These are phyloP conservation scores for Siderastrea radians DNA, from an alignment of 92 coral and sea anemone species.

Conservation along the genomic window DNA sequence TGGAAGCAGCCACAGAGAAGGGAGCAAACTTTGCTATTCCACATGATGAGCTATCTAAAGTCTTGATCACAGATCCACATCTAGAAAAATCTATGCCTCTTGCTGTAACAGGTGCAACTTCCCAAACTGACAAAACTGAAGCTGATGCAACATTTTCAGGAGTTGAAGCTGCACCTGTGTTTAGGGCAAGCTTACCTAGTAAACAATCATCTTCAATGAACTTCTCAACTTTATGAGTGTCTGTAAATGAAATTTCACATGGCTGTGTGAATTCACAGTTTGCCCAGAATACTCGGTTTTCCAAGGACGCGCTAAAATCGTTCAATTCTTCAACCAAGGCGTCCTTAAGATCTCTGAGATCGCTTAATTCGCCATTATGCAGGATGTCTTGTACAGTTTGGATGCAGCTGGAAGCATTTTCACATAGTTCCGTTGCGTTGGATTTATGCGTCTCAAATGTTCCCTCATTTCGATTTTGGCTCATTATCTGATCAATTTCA, in stretches of 20 bases:
- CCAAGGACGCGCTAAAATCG: slow-evolving; percentile 27
- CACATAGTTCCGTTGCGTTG: slow-evolving; percentile 20
- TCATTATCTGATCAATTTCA: slow-evolving; percentile 33
- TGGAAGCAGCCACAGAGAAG: slow-evolving; percentile 36
- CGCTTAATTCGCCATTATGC: slow-evolving; percentile 27
- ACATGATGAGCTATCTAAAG: slow-evolving; percentile 10
- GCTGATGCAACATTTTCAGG: not conserved
- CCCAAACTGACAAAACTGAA: not conserved
- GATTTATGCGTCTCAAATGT: slow-evolving; percentile 23
- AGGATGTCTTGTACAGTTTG: slow-evolving; percentile 37
- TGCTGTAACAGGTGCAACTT: not conserved
- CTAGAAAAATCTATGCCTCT: not conserved
- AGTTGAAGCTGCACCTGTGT: not conserved
- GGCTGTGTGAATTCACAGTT: slow-evolving; percentile 23
- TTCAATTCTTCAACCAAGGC: slow-evolving; percentile 40
- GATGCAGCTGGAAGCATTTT: slow-evolving; percentile 38
- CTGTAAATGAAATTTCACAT: slow-evolving; percentile 25
- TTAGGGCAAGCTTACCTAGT: slow-evolving; percentile 29
- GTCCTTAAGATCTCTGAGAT: slow-evolving; percentile 46
- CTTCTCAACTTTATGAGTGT: slow-evolving; percentile 12
- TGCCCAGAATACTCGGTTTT: slow-evolving; percentile 25
- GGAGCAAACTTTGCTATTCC: slow-evolving; percentile 29
- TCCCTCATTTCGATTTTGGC: slow-evolving; percentile 22
- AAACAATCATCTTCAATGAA: slow-evolving; percentile 28
- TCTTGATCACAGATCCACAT: slow-evolving; percentile 35